Base-by-base conservation (phyloP, 2,113 vertebrate species). In the Elephas maximus region DNA sequence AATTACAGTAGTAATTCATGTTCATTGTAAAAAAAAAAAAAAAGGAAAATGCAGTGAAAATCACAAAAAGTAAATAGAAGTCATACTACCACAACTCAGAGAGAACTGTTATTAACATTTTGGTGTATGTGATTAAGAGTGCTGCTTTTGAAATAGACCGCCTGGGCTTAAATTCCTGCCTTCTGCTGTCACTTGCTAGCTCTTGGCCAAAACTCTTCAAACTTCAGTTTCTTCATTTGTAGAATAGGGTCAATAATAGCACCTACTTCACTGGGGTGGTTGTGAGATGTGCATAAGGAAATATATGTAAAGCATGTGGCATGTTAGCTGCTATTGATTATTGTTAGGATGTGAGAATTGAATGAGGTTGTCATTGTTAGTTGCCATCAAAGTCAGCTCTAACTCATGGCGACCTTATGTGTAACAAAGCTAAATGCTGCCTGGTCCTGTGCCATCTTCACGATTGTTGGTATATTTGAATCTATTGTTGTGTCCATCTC, bases 231-330 rank as follows among this genome's bases (percentile, higher is more conserved):
- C 73, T 90, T 73, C 20, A 21, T 30, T 83, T 87, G n/a, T 82
- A 51, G 80, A 88, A 45, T 30, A 81, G 30, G 21, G 41, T 89
- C n/a, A 91, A 0, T 96, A 65, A 45, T 69, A 90, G n/a, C 79
- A 51, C 26, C n/a, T 41, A 5, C 73, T 63, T 90, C n/a, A 51
- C 60, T 73, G 76, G 93, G n/a, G 14, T 78, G 14, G 26, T 81
- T 92, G 53, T 87, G 63, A 92, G 78, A 91, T 89, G 92, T 92
- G 88, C 82, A 88, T 93, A 77, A 94, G 53, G 57, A 90, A 65
- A 65, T 88, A 41, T 14, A 26, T 76, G 24, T 81, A 80, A 92
- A 92, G 45, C 33, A 24, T 33, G 26, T 93, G 71, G 44, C 23
- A 74, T 82, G 62, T 81, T 67, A 33, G 67, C 45, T 17, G 15